A percentile compares a stretch with the other conserved stretches of the same genome.
Evolutionary conservation across 2,888 invertebrate genomes (phyloP).

Genomic region (Andrena chrysosceles): DNA sequence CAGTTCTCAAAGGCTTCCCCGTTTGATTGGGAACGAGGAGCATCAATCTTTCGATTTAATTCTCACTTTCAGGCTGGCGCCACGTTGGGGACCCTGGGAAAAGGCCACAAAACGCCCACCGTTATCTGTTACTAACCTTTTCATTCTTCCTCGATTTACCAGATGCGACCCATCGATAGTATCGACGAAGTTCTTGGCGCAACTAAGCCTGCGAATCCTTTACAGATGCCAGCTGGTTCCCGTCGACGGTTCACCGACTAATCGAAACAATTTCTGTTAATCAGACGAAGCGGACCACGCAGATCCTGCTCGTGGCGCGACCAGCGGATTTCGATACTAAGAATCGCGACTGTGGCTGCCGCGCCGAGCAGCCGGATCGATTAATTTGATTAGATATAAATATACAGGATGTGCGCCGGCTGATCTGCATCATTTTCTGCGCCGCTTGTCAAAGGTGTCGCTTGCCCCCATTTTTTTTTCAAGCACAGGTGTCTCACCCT

Average conservation of each 20-base stretch:
- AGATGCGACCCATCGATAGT: slow-evolving; percentile 6
- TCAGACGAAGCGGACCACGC: slow-evolving; percentile 4
- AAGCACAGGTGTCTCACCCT: slow-evolving; percentile 6
- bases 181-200: background rate
- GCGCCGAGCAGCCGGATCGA: slow-evolving; percentile 31
- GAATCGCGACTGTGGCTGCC: slow-evolving; percentile 1
- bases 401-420: slow-evolving; percentile 55
- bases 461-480: slow-evolving; percentile 31
- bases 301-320: background rate
- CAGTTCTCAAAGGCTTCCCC: background rate
- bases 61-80: slow-evolving; percentile 15
- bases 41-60: slow-evolving; percentile 13
- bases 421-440: slow-evolving; percentile 60
- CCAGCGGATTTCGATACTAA: slow-evolving; percentile 22
- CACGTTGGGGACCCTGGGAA: background rate
- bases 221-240: slow-evolving; percentile 29
- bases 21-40: background rate
- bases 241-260: background rate
- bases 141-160: background rate
- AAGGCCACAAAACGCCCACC: background rate
- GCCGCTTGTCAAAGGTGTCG: slow-evolving; percentile 57
- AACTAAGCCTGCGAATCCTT: slow-evolving; percentile 20
- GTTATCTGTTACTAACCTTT: slow-evolving; percentile 17
- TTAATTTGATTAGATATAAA: slow-evolving; percentile 62
- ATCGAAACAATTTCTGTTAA: slow-evolving; percentile 31